Percentiles rank a stretch among this genome's conserved stretches.
Evolutionary conservation across 2,113 vertebrate genomes (phyloP).

Genomic region (Leptosomus discolor): DNA sequence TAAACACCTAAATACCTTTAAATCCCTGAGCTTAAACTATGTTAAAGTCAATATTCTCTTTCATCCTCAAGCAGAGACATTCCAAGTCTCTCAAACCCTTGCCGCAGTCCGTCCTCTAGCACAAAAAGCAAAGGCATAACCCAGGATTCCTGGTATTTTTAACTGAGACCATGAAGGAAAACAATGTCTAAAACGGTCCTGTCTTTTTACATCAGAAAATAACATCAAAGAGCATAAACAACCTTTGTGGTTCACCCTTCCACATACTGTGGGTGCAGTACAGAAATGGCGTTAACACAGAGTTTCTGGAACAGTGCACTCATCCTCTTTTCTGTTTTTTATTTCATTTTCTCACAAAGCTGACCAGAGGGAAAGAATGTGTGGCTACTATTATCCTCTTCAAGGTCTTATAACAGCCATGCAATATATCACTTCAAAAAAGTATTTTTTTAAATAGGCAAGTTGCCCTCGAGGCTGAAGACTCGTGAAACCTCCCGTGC

Average conservation of each 20-base stretch:
- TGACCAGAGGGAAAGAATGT: neutral
- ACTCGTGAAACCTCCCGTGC: neutral
- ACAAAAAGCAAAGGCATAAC: neutral
- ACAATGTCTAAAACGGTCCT: neutral
- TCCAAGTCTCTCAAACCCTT: neutral
- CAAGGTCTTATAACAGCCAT: slow-evolving; percentile 17
- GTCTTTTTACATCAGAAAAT: neutral
- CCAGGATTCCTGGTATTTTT: neutral
- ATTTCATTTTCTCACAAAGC: slow-evolving; percentile 11
- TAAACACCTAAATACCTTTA: neutral
- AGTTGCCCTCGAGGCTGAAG: neutral
- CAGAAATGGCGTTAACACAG: neutral
- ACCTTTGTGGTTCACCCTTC: neutral
- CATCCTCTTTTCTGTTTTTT: neutral
- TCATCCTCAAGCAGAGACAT: neutral
- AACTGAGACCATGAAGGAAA: neutral
- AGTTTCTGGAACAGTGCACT: neutral
- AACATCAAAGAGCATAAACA: neutral
- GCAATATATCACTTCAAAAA: neutral
- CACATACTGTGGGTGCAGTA: neutral
- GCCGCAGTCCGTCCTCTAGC: neutral
- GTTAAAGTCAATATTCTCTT: neutral
- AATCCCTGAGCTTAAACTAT: neutral
- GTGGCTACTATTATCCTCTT: neutral
- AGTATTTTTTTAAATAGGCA: slow-evolving; percentile 7